Base-by-base conservation (phyloP, 1,140 invertebrate genomes). In the Bombus vancouverensis region DNA sequence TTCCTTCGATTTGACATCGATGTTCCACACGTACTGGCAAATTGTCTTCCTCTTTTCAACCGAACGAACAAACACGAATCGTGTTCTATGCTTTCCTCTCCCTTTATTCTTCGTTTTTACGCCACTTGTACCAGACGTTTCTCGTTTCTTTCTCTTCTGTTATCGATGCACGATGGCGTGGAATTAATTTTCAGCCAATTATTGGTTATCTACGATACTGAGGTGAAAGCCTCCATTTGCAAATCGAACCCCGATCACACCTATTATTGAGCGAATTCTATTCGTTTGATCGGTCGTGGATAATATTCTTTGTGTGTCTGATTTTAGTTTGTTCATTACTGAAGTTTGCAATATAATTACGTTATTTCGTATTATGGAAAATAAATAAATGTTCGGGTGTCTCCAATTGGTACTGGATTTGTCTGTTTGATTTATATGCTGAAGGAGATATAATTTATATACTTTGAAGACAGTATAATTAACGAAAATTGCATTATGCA, bases 141-240 rank as follows among this genome's bases (percentile, higher is more conserved):
- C 73, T 53, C 44, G 53, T 75, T 22, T 53, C 32, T 28, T 53
- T 53, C 47, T 53, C 18, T 32, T 28, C 13, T 5, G 8, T 34
- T 39, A 57, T 37, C n/a, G 70, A 62, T 81, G 44, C 70, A 68
- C 68, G 32, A 25, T 37, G n/a, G 57, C 39, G 80, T 44, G 57
- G 28, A 81, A 81, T 73, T 59, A 73, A 81, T 73, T 73, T 73
- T 0, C 28, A 42, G n/a, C 9, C 53, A n/a, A 73, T 73, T 53
- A 32, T 82, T 57, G 53, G 72, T 65, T 34, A 47, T 34, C 57
- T 13, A 0, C 37, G 70, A 81, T 32, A 53, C 47, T 22, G 18
- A 53, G 47, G 28, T 22, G 34, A 25, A 15, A 25, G 32, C 53
- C 6, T 34, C 42, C 25, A 62, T 22, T n/a, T n/a, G 59, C 59